These are phyloP conservation scores for Apis florea DNA, from an alignment of 1,140 invertebrate species.

Conservation along the genomic window DNA sequence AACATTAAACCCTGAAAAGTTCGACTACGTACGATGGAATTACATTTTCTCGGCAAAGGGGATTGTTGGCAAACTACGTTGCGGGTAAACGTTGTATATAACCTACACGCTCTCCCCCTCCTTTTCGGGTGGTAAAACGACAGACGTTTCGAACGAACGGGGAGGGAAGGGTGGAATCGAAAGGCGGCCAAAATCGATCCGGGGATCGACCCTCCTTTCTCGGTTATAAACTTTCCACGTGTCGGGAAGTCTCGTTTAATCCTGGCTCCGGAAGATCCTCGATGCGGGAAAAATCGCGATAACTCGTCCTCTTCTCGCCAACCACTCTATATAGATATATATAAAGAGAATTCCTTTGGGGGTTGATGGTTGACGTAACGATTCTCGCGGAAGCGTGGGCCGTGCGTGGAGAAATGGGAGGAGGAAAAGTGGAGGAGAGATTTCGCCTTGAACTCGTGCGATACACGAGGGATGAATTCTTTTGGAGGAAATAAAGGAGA, in stretches of 20 bases:
- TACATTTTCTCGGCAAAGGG: conserved; percentile 43
- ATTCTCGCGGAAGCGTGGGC: too few relatives aligned
- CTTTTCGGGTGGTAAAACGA: conserved; percentile 1
- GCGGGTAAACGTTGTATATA: conserved; percentile 41
- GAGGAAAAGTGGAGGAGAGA: not conserved
- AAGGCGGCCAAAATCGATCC: conserved; percentile 34
- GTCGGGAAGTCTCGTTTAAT: conserved; percentile 42
- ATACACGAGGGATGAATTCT: not conserved
- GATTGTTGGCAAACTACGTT: conserved; percentile 16
- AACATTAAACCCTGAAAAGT: conserved; percentile 38
- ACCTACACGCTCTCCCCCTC: not conserved
- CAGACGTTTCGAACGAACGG: conserved; percentile 25
- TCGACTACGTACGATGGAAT: conserved; percentile 37
- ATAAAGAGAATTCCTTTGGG: too few relatives aligned
- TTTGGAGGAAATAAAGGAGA: too few relatives aligned
- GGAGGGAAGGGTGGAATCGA: not conserved
- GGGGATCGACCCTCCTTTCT: not conserved
- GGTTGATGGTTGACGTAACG: not conserved
- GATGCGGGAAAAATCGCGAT: conserved; percentile 23
- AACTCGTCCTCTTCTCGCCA: not conserved
- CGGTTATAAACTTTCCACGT: conserved; percentile 42
- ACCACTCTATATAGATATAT: not conserved
- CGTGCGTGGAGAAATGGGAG: too few relatives aligned
- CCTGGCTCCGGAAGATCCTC: conserved; percentile 12
- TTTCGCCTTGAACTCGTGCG: not conserved